These are phyloP conservation scores for Eunapius fragilis DNA, from an alignment of 37 sponge, comb jelly and placozoan species.

Conservation along the genomic window DNA sequence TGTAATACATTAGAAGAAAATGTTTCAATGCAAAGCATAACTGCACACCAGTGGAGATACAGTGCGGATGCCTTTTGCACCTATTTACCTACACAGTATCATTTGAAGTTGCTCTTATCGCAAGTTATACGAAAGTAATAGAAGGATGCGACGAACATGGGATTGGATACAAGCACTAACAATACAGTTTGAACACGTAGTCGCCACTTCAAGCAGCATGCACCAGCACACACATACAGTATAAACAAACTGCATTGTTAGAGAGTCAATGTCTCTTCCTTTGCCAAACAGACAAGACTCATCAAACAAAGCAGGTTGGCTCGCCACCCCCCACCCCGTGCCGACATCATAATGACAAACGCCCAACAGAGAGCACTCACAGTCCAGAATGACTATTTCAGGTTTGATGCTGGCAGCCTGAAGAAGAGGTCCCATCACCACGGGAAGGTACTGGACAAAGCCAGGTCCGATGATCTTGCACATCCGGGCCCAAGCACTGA, in stretches of 20 bases:
- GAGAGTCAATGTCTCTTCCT: not conserved
- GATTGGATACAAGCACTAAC: too few species aligned
- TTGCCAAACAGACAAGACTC: not conserved
- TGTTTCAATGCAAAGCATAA: not conserved
- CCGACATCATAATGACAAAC: too few species aligned
- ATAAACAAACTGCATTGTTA: not conserved
- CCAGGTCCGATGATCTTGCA: conserved; percentile 93
- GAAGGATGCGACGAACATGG: too few species aligned
- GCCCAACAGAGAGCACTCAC: conserved; percentile 46
- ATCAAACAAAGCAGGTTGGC: not conserved
- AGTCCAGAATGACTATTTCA: conserved; percentile 91
- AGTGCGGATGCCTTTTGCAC: too few species aligned
- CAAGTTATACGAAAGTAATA: too few species aligned
- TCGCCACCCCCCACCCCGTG: not conserved
- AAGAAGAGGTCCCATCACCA: conserved; percentile 93
- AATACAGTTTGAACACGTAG: too few species aligned
- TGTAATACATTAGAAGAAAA: conserved; percentile 4
- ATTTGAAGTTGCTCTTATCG: too few species aligned
- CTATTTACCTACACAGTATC: too few species aligned
- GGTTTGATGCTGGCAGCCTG: conserved; percentile 92
- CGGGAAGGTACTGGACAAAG: conserved; percentile 94
- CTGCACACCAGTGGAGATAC: too few species aligned
- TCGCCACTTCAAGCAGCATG: too few species aligned
- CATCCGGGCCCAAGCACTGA: conserved; percentile 98
- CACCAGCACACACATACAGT: not conserved